Percentiles rank a stretch among this genome's conserved stretches.
phyloP scores from a whole-genome alignment of 2,113 vertebrate species.

The Proteles cristata region DNA sequence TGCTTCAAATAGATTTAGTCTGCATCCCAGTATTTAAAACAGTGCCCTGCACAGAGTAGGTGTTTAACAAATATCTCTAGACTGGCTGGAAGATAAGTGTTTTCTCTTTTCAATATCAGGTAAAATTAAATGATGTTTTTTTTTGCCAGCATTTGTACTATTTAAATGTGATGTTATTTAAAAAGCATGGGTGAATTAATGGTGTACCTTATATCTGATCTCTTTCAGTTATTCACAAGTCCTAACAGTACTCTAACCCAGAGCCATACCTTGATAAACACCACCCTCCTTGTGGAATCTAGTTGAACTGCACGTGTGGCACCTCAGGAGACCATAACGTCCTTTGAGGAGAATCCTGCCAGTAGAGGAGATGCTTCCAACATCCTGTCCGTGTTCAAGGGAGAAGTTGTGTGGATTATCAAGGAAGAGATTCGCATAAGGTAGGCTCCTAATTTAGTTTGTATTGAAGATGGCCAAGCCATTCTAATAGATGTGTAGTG shows the following conservation, averaged over 20 bases:
- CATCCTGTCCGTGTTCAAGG: background rate
- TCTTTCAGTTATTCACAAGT: background rate
- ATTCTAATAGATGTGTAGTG: background rate
- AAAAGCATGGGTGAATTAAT: background rate
- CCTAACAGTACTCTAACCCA: background rate
- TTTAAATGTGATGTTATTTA: slow-evolving; percentile 26
- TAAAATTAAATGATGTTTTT: slow-evolving; percentile 11
- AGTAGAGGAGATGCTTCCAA: slow-evolving; percentile 8
- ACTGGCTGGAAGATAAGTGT: background rate
- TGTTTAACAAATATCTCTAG: slow-evolving; percentile 40
- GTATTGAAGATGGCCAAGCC: background rate
- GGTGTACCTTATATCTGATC: background rate
- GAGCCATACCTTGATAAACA: background rate
- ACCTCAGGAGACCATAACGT: background rate
- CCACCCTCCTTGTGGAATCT: background rate
- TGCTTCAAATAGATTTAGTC: slow-evolving; percentile 40
- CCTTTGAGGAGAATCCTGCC: background rate
- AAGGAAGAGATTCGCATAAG: background rate
- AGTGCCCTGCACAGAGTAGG: background rate
- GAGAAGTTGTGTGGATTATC: background rate
- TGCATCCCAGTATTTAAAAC: slow-evolving; percentile 15
- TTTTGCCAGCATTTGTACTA: background rate
- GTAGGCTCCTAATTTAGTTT: slow-evolving; percentile 6
- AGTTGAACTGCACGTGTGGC: slow-evolving; percentile 1
- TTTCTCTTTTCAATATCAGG: too few species aligned